These are phyloP conservation scores for Acronicta aceris DNA, from an alignment of 2,888 invertebrate genomes.

Conservation along the genomic window DNA sequence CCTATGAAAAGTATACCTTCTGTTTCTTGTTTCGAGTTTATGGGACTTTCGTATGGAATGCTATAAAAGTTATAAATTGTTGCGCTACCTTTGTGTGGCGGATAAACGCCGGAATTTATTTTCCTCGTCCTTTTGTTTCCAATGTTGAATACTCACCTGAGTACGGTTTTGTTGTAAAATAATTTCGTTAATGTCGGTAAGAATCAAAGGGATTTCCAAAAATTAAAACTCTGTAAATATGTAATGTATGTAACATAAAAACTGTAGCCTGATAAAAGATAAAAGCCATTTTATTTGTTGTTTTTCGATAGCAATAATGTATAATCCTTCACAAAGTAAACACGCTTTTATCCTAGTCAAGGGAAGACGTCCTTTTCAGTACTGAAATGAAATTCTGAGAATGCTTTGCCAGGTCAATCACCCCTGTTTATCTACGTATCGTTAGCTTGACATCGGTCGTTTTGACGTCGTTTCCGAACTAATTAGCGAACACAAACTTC, in stretches of 20 bases:
- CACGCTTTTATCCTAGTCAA: not conserved
- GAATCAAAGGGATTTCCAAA: constrained; percentile 26
- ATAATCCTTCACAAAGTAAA: too few species aligned
- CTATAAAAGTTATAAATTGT: constrained; percentile 57
- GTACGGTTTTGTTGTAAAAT: constrained; percentile 27
- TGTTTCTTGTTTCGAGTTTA: constrained; percentile 17
- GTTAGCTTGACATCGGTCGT: constrained; percentile 3
- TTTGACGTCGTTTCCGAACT: constrained; percentile 22
- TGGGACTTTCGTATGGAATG: constrained; percentile 13
- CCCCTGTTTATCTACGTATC: constrained; percentile 12
- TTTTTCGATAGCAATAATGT: not conserved
- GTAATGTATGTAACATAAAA: too few species aligned
- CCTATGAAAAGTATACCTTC: constrained; percentile 21
- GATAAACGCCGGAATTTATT: constrained; percentile 50
- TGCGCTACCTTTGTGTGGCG: constrained; percentile 35
- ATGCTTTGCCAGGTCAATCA: constrained; percentile 7
- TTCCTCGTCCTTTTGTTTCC: constrained; percentile 48
- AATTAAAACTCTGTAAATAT: constrained; percentile 11
- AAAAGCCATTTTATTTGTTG: too few species aligned
- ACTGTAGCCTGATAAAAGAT: too few species aligned
- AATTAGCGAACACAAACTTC: constrained; percentile 27
- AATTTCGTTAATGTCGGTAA: constrained; percentile 23
- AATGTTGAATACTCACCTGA: constrained; percentile 31
- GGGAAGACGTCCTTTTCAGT: constrained; percentile 9
- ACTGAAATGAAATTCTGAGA: constrained; percentile 5